phyloP scores from a whole-genome alignment of 2,113 vertebrate genomes.

The Emydura subglobosa region DNA sequence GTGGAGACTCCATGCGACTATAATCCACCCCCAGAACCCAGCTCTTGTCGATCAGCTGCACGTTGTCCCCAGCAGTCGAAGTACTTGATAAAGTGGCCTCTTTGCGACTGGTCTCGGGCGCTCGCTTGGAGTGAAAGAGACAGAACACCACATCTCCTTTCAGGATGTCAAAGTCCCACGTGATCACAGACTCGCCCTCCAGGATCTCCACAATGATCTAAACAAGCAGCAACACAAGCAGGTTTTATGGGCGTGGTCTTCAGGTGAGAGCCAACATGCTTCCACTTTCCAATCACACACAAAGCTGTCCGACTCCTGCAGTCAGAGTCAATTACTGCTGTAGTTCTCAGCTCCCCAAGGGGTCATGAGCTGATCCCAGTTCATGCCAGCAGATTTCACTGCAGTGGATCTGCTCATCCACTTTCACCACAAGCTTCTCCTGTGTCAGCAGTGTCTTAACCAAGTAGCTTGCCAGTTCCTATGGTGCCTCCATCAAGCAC shows the following conservation, averaged over 20 bases:
- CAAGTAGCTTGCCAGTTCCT: not conserved
- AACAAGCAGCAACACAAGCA: not conserved
- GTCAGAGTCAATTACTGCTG: not conserved
- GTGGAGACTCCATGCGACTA: constrained; percentile 80
- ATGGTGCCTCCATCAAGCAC: not conserved
- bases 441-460: not conserved
- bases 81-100: constrained; percentile 38
- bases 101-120: constrained; percentile 41
- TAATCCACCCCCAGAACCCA: constrained; percentile 83
- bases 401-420: not conserved
- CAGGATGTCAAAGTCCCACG: constrained; percentile 90
- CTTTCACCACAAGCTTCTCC: not conserved
- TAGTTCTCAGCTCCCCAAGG: not conserved
- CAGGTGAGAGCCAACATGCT: not conserved
- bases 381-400: not conserved
- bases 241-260: not conserved
- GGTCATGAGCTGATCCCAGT: not conserved
- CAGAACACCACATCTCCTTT: constrained; percentile 86
- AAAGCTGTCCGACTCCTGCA: not conserved
- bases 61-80: constrained; percentile 52
- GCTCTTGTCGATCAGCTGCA: constrained; percentile 77
- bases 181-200: constrained; percentile 86
- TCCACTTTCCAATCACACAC: not conserved
- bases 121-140: constrained; percentile 84
- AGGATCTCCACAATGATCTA: constrained; percentile 84